Conservation (phyloP, 1,140 invertebrate species). For the Meloidogyne chitwoodi region DNA sequence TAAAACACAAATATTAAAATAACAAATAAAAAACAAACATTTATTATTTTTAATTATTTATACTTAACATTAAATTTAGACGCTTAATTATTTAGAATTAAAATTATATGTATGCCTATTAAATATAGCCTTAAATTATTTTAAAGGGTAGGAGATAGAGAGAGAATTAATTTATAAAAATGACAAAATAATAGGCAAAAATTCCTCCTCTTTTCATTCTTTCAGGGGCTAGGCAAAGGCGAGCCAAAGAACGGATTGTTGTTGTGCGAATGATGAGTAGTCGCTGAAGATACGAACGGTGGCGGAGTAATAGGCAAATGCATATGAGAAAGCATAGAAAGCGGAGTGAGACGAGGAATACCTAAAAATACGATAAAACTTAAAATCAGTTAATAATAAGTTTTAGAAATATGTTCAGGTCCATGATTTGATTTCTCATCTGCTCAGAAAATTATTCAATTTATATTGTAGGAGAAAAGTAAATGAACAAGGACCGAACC, state of each 20-base stretch:
- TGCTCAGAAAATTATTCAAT: too few species aligned
- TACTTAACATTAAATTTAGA: background rate
- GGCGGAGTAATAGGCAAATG: slow-evolving; percentile 19
- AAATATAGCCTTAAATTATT: background rate
- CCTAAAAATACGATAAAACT: slow-evolving; percentile 6
- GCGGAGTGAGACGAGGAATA: slow-evolving; percentile 21
- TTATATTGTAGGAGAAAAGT: too few species aligned
- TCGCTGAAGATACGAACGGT: background rate
- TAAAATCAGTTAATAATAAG: background rate
- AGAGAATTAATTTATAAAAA: background rate
- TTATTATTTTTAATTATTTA: background rate
- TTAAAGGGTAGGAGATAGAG: background rate
- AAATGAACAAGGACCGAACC: too few species aligned
- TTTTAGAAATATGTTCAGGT: too few species aligned
- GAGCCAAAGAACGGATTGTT: slow-evolving; percentile 13
- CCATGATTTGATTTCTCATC: too few species aligned
- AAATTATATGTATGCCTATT: background rate
- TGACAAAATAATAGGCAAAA: background rate
- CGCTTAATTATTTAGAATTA: background rate
- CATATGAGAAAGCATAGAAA: slow-evolving; percentile 17
- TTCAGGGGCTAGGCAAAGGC: slow-evolving; percentile 14
- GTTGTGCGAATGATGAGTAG: slow-evolving; percentile 1
- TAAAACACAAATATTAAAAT: background rate
- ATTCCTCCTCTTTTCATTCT: background rate
- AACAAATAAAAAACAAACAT: background rate